Percentiles rank a stretch among this genome's conserved stretches.
Conservation (phyloP, 2,113 vertebrate species). For the Reinhardtius hippoglossoides region DNA sequence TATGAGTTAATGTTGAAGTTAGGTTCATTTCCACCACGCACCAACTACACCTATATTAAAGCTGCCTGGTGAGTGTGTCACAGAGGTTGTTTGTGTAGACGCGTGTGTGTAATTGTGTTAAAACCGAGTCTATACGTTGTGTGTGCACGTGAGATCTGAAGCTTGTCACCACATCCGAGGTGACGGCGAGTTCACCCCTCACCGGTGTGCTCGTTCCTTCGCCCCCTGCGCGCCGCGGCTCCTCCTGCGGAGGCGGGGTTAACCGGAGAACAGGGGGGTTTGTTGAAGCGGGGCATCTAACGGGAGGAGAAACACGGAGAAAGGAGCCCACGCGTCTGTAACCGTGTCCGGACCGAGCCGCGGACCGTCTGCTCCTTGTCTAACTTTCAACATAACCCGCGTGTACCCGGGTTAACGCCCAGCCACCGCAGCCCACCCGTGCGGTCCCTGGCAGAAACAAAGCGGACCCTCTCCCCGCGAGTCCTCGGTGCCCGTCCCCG, state of each 20-base stretch:
- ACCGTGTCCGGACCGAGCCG: constrained; percentile 31
- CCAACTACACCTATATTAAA: neutral
- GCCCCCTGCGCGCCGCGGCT: constrained; percentile 13
- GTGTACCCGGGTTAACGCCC: neutral
- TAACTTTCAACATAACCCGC: neutral
- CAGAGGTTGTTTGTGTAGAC: neutral
- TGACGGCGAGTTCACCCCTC: constrained; percentile 18
- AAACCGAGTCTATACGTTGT: neutral
- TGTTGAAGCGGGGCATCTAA: constrained; percentile 10
- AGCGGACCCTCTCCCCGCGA: constrained; percentile 46
- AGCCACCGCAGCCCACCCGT: neutral
- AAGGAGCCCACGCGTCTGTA: neutral
- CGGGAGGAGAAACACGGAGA: neutral
- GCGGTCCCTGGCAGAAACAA: constrained; percentile 40
- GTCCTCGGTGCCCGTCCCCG: neutral
- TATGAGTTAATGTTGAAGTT: neutral
- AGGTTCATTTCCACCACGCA: neutral
- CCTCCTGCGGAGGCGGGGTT: constrained; percentile 55
- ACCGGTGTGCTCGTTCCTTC: constrained; percentile 24
- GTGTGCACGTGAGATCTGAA: neutral
- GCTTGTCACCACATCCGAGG: constrained; percentile 13
- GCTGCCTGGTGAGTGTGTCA: too few relatives aligned
- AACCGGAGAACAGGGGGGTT: constrained; percentile 20
- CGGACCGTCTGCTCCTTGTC: neutral
- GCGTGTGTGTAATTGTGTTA: neutral